Evolutionary conservation across 2,888 invertebrate species (phyloP).

Genomic region (Drosophila phalerata): DNA sequence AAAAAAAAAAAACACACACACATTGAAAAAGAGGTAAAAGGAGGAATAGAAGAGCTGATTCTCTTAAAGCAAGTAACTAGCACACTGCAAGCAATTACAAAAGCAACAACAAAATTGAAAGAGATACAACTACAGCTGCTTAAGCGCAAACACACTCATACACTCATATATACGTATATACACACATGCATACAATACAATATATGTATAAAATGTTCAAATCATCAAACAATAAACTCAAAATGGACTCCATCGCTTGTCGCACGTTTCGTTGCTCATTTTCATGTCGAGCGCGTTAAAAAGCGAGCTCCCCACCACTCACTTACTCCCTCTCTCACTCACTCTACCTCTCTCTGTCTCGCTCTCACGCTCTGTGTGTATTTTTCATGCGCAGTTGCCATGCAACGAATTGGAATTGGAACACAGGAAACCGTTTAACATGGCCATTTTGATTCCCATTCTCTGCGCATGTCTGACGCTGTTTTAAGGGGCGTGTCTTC

Average conservation of each 20-base stretch:
- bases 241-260: slow-evolving; percentile 85
- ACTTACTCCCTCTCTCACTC: slow-evolving; percentile 17
- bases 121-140: slow-evolving; percentile 57
- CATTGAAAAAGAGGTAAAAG: background rate
- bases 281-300: slow-evolving; percentile 82
- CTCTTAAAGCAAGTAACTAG: slow-evolving; percentile 64
- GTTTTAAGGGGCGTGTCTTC: slow-evolving; percentile 56
- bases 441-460: slow-evolving; percentile 64
- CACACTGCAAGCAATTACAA: slow-evolving; percentile 61
- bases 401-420: slow-evolving; percentile 61
- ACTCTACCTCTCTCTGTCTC: slow-evolving; percentile 11
- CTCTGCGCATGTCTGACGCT: slow-evolving; percentile 65
- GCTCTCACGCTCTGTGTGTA: slow-evolving; percentile 17
- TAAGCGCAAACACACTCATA: slow-evolving; percentile 38
- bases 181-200: slow-evolving; percentile 24
- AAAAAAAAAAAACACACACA: slow-evolving; percentile 22
- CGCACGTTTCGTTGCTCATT: slow-evolving; percentile 83
- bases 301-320: slow-evolving; percentile 62
- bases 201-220: slow-evolving; percentile 83
- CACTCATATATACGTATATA: slow-evolving; percentile 18
- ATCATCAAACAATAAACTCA: slow-evolving; percentile 86
- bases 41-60: slow-evolving; percentile 4
- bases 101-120: slow-evolving; percentile 50
- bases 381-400: slow-evolving; percentile 52
- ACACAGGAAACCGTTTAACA: slow-evolving; percentile 31